Conservation (phyloP, 2,797 vertebrate species). For the Nyctibius grandis region DNA sequence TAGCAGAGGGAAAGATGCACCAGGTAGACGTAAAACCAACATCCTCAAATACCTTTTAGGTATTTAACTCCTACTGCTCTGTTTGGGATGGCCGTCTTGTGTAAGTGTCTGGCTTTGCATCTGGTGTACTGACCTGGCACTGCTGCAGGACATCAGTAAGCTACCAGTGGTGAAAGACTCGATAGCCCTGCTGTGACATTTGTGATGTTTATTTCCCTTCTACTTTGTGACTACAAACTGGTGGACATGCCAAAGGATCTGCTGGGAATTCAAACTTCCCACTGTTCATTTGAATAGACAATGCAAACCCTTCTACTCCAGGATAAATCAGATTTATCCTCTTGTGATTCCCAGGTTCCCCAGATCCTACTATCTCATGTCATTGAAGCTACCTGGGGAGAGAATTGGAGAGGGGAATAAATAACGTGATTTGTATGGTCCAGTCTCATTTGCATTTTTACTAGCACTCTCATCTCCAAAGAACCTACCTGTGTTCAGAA, state of each 20-base stretch:
- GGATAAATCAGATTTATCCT: neutral
- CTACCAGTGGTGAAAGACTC: neutral
- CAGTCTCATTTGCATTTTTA: neutral
- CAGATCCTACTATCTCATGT: neutral
- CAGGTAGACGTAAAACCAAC: rapidly evolving
- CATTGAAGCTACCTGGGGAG: neutral
- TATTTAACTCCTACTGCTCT: neutral
- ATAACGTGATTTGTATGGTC: neutral
- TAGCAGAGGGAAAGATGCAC: neutral
- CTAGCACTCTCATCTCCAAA: neutral
- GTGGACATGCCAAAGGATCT: neutral
- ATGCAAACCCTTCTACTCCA: neutral
- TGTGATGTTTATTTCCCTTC: neutral
- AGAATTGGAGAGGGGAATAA: neutral
- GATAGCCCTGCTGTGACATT: neutral
- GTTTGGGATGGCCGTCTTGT: neutral
- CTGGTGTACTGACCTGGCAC: neutral
- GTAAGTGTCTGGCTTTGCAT: neutral
- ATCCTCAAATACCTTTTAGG: neutral
- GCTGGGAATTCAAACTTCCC: neutral
- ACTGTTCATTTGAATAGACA: neutral
- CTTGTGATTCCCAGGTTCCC: neutral
- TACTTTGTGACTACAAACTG: neutral
- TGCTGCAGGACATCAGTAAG: neutral
- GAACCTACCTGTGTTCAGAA: neutral